These are phyloP conservation scores for Dermolepida albohirtum DNA, from an alignment of 2,888 invertebrate species.

Conservation along the genomic window DNA sequence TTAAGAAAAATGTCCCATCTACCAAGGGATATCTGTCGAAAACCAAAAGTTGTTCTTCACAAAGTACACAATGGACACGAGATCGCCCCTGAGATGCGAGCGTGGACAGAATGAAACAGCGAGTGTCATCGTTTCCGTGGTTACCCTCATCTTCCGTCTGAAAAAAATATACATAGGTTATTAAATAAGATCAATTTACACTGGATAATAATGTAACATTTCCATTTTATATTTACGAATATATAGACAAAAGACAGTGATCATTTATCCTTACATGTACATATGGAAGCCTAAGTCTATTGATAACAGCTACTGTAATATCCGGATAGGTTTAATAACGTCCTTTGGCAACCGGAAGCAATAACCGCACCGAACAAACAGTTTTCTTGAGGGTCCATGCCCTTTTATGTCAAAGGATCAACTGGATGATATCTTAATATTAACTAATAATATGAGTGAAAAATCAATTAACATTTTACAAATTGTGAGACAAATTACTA, in stretches of 20 bases:
- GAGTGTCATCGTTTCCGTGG: slow-evolving; percentile 97
- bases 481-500: no score
- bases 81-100: slow-evolving; percentile 92
- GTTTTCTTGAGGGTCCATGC: slow-evolving; percentile 35
- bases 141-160: slow-evolving; percentile 99
- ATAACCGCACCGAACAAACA: slow-evolving; percentile 49
- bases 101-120: slow-evolving; percentile 95
- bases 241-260: no score
- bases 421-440: slow-evolving; percentile 24
- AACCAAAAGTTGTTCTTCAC: slow-evolving; percentile 89
- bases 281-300: slow-evolving; percentile 8
- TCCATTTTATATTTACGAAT: no score
- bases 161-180: slow-evolving; percentile 51
- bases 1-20: slow-evolving; percentile 98
- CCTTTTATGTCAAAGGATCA: slow-evolving; percentile 13
- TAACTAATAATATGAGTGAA: neutral
- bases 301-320: slow-evolving; percentile 47
- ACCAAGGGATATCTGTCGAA: slow-evolving; percentile 98
- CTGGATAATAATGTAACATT: neutral
- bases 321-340: slow-evolving; percentile 50
- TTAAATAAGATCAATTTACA: neutral
- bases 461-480: neutral
- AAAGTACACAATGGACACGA: slow-evolving; percentile 86
- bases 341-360: slow-evolving; percentile 50
- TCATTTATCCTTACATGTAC: neutral